Percentiles rank a stretch among this genome's conserved stretches.
phyloP scores from a whole-genome alignment of 2,888 invertebrate genomes.

The Dynastes maya region DNA sequence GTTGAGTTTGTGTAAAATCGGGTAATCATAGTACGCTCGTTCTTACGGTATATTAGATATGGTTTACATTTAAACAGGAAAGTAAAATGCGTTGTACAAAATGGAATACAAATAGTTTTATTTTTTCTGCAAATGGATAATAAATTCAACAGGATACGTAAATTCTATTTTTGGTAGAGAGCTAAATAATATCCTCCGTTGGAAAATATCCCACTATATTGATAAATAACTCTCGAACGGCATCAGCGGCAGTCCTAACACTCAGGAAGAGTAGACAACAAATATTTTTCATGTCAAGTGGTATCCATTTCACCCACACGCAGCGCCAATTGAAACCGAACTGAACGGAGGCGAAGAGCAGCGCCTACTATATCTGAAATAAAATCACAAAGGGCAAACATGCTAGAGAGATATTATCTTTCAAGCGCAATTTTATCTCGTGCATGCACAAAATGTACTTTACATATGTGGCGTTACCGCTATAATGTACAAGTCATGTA shows the following conservation, averaged over 20 bases:
- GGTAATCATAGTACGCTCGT: no score
- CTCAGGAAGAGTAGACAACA: neutral
- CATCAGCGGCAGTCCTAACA: neutral
- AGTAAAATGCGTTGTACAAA: no score
- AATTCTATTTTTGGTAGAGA: no score
- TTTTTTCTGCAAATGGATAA: no score
- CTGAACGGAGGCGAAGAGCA: neutral
- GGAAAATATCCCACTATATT: neutral
- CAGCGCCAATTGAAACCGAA: neutral
- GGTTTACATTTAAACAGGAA: no score
- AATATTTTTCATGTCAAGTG: constrained; percentile 13
- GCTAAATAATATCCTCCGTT: no score
- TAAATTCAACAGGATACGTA: no score
- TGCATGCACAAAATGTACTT: neutral
- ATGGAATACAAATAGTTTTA: no score
- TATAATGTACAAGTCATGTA: neutral
- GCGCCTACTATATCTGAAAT: neutral
- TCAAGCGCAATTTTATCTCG: neutral
- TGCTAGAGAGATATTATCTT: neutral
- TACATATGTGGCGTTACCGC: neutral
- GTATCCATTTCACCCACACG: constrained; percentile 2
- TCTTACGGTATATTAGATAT: no score
- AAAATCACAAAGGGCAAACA: neutral
- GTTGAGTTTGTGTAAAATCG: no score
- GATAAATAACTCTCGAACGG: constrained; percentile 9